Conservation (phyloP, 2,113 vertebrate species). For the Sarotherodon lohbergeri region DNA sequence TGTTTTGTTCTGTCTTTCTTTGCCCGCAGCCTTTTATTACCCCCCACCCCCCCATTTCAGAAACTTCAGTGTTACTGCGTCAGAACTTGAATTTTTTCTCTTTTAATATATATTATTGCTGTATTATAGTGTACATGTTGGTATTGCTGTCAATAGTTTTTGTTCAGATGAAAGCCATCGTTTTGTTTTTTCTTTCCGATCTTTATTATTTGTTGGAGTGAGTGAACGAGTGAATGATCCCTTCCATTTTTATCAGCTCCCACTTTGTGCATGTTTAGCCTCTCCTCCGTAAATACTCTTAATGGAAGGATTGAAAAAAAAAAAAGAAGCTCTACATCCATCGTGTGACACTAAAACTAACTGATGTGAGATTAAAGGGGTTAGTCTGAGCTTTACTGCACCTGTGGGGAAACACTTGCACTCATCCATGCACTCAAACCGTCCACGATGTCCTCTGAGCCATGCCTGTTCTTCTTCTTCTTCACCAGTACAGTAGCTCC, state of each 20-base stretch:
- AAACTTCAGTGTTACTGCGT: slow-evolving; percentile 80
- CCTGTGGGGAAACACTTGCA: neutral
- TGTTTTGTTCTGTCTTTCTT: neutral
- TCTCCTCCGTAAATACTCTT: neutral
- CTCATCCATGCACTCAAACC: neutral
- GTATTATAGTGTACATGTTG: slow-evolving; percentile 47
- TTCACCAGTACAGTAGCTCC: neutral
- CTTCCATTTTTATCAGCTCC: neutral
- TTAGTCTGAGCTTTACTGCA: neutral
- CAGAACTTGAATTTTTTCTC: slow-evolving; percentile 81
- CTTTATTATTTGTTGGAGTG: neutral
- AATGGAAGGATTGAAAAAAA: neutral
- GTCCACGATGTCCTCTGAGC: slow-evolving; percentile 37
- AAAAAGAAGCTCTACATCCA: neutral
- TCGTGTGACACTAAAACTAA: slow-evolving; percentile 26
- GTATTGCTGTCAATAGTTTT: slow-evolving; percentile 30
- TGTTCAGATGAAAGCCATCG: slow-evolving; percentile 39
- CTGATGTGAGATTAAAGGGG: neutral
- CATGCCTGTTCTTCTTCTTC: neutral
- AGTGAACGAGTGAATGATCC: neutral
- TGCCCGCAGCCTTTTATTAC: neutral
- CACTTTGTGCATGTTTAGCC: neutral
- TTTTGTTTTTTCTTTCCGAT: neutral
- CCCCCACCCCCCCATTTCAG: neutral
- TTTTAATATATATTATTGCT: slow-evolving; percentile 49